These are phyloP conservation scores for Parnassius orleans DNA, from an alignment of 2,888 invertebrate species.

Conservation along the genomic window DNA sequence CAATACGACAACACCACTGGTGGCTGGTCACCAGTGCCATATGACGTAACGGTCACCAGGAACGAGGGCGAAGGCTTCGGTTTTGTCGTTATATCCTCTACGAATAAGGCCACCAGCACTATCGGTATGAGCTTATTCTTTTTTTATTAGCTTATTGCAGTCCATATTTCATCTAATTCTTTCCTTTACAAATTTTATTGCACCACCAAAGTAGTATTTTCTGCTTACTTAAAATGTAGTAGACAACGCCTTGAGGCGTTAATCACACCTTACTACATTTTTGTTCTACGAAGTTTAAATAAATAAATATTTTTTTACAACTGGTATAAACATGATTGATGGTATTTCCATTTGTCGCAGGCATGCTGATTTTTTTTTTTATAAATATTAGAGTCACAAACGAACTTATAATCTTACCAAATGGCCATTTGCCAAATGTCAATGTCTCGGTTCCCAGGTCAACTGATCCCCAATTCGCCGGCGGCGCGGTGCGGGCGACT, in stretches of 20 bases:
- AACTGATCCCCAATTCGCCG: slow-evolving; percentile 96
- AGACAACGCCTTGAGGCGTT: too few species aligned
- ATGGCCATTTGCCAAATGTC: background rate
- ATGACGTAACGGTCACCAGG: slow-evolving; percentile 94
- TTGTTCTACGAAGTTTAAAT: too few species aligned
- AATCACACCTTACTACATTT: too few species aligned
- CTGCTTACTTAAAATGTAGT: too few species aligned
- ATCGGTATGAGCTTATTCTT: slow-evolving; percentile 82
- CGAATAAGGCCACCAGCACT: slow-evolving; percentile 89
- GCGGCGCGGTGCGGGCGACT: slow-evolving; percentile 95
- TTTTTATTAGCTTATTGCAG: background rate
- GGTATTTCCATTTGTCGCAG: too few species aligned
- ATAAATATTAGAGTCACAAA: too few species aligned
- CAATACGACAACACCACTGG: slow-evolving; percentile 59
- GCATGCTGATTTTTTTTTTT: too few species aligned
- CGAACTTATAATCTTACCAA: too few species aligned
- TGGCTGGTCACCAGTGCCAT: slow-evolving; percentile 84
- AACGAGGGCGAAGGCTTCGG: slow-evolving; percentile 98
- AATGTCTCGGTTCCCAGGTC: slow-evolving; percentile 80
- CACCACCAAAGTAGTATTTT: too few species aligned
- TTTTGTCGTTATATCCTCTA: slow-evolving; percentile 98
- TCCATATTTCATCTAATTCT: background rate
- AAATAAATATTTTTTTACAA: too few species aligned
- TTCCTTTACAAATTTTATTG: too few species aligned
- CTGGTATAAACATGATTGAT: too few species aligned